Percentiles rank a stretch among this genome's conserved stretches.
Evolutionary conservation across 2,113 vertebrate genomes (phyloP).

Genomic region (Osmerus eperlanus): DNA sequence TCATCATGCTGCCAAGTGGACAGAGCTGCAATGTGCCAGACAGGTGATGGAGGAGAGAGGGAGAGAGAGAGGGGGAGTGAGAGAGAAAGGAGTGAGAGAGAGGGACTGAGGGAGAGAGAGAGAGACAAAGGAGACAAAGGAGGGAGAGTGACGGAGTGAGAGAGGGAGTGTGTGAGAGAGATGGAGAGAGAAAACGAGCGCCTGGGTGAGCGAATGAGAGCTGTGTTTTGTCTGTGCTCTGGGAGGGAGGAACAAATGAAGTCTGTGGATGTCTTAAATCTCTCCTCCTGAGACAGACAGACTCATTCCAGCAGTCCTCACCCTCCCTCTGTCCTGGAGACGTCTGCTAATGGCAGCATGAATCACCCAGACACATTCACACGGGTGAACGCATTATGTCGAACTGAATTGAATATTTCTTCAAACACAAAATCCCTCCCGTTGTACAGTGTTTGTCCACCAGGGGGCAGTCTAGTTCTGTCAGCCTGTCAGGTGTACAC

Average conservation of each 20-base stretch:
- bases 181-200: slow-evolving; percentile 2
- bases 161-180: not conserved
- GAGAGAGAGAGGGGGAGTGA: too few species aligned
- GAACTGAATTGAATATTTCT: too few species aligned
- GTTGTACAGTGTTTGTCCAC: slow-evolving; percentile 42
- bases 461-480: slow-evolving; percentile 56
- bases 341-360: slow-evolving; percentile 32
- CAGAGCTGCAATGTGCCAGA: slow-evolving; percentile 51
- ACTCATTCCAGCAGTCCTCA: slow-evolving; percentile 7
- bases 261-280: slow-evolving; percentile 25
- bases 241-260: not conserved
- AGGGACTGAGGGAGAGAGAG: not conserved
- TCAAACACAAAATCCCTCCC: too few species aligned
- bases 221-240: slow-evolving; percentile 27
- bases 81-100: slow-evolving; percentile 18
- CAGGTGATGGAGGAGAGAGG: slow-evolving; percentile 24
- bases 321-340: slow-evolving; percentile 6
- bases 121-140: slow-evolving; percentile 10
- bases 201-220: not conserved
- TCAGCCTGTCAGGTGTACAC: slow-evolving; percentile 1
- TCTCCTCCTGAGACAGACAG: not conserved
- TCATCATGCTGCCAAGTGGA: slow-evolving; percentile 65
- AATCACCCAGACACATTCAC: slow-evolving; percentile 19
- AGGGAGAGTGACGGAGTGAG: slow-evolving; percentile 7
- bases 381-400: not conserved